These are phyloP conservation scores for Acropora yongei DNA, from an alignment of 64 coral and sea anemone species.

Conservation along the genomic window DNA sequence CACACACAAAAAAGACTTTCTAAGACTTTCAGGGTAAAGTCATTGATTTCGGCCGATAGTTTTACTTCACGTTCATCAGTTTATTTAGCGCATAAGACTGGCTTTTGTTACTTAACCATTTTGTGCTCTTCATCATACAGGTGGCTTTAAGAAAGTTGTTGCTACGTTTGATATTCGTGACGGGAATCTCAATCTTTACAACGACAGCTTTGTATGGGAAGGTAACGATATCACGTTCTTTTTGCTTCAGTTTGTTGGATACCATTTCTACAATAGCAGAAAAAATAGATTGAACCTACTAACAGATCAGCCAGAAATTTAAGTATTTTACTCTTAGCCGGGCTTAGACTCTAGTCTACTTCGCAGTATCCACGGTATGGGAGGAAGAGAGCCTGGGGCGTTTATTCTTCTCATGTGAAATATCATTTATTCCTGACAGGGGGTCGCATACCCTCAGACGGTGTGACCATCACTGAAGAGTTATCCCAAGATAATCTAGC, in stretches of 20 bases:
- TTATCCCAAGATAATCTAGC: slow-evolving; percentile 1
- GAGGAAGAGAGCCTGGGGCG: no score
- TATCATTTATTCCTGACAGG: slow-evolving; percentile 11
- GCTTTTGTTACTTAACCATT: neutral
- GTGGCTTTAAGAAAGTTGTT: slow-evolving; percentile 34
- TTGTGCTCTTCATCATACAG: neutral
- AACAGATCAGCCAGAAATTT: no score
- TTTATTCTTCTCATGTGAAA: neutral
- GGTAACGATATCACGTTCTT: slow-evolving; percentile 22
- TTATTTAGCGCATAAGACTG: neutral
- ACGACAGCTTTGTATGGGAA: slow-evolving; percentile 51
- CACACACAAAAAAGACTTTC: no score
- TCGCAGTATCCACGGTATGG: no score
- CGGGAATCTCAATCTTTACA: slow-evolving; percentile 4
- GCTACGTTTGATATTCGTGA: slow-evolving; percentile 40
- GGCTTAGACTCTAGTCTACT: no score
- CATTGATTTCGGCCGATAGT: no score
- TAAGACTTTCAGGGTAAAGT: no score
- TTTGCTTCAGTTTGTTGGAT: neutral
- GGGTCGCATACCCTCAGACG: slow-evolving; percentile 33
- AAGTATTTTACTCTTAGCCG: no score
- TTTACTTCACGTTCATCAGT: no score
- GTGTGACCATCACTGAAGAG: neutral
- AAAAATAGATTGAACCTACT: no score
- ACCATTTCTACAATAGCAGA: neutral